Evolutionary conservation across 2,113 vertebrate genomes (phyloP).

Genomic region (Eolophus roseicapilla): DNA sequence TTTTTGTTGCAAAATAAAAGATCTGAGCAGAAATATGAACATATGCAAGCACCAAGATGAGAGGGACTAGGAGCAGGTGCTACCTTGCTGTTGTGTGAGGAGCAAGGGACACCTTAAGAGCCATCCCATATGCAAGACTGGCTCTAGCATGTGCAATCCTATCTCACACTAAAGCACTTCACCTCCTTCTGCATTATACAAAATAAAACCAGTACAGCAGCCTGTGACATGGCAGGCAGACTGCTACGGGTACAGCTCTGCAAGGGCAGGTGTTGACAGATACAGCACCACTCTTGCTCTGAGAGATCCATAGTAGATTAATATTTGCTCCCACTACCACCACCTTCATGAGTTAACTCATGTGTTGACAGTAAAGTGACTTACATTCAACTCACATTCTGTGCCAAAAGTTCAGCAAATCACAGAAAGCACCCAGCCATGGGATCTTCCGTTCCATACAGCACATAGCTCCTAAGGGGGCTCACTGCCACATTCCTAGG

Average conservation of each 20-base stretch:
- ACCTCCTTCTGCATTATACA: not conserved
- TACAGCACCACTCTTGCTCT: not conserved
- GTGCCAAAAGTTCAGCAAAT: not conserved
- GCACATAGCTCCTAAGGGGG: not conserved
- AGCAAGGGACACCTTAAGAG: not conserved
- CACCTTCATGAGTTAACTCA: not conserved
- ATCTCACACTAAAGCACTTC: not conserved
- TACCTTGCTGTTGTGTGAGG: not conserved
- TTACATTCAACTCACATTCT: not conserved
- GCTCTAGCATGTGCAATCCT: not conserved
- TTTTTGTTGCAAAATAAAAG: not conserved
- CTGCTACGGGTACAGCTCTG: not conserved
- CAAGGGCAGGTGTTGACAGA: not conserved
- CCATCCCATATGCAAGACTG: not conserved
- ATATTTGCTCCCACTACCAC: not conserved
- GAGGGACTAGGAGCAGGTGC: not conserved
- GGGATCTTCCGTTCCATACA: not conserved
- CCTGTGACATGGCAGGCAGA: not conserved
- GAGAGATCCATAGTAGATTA: not conserved
- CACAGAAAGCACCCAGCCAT: not conserved
- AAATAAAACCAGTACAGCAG: not conserved
- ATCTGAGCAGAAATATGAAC: not conserved
- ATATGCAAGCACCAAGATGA: not conserved
- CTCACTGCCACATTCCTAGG: not conserved
- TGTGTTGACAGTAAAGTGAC: not conserved